These are phyloP conservation scores for Porites divaricata DNA, from an alignment of 92 coral and sea anemone species.

Conservation along the genomic window DNA sequence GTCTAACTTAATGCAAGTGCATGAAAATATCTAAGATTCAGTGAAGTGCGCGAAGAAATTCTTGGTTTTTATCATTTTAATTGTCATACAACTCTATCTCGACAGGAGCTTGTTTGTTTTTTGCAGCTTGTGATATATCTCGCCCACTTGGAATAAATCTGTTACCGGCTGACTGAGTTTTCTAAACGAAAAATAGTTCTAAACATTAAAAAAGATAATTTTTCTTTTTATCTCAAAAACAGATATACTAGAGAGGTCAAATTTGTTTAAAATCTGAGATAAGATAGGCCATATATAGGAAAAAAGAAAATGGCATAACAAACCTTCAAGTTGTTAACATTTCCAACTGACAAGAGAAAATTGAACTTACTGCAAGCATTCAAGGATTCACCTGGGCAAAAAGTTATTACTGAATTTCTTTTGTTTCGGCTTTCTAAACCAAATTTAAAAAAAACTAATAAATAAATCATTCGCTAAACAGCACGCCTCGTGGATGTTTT, in stretches of 20 bases:
- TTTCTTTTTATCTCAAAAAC: constrained; percentile 1
- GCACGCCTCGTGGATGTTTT: too few relatives aligned
- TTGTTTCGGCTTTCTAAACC: too few relatives aligned
- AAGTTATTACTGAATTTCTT: too few relatives aligned
- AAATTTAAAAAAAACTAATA: too few relatives aligned
- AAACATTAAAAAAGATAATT: background rate
- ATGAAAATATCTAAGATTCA: background rate
- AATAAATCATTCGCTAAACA: too few relatives aligned
- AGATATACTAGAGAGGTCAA: constrained; percentile 10
- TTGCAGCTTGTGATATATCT: background rate
- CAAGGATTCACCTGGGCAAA: too few relatives aligned
- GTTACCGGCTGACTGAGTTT: background rate
- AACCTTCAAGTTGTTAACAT: background rate
- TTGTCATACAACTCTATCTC: too few relatives aligned
- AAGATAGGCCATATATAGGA: background rate
- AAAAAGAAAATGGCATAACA: background rate
- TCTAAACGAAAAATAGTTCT: background rate
- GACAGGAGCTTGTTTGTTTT: background rate
- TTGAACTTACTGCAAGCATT: too few relatives aligned
- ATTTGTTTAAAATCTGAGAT: constrained; percentile 9
- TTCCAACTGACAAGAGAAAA: too few relatives aligned
- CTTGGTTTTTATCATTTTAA: background rate
- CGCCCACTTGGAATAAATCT: background rate
- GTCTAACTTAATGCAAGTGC: background rate
- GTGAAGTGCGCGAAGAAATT: background rate